Base-by-base conservation (phyloP, 2,888 invertebrate genomes). In the Petrophora chlorosata region DNA sequence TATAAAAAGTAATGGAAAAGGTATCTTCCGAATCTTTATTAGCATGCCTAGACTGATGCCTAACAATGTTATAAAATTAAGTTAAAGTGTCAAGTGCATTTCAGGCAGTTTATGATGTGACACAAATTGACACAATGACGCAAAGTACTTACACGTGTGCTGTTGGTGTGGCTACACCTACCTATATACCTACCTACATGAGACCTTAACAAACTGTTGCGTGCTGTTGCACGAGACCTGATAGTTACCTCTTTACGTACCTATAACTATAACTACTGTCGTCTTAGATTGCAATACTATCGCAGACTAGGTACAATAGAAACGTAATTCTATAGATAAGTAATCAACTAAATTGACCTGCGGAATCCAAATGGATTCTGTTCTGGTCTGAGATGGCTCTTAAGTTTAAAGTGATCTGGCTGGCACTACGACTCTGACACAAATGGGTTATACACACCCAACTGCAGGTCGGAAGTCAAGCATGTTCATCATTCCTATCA, bases 1-100 rank as follows among this genome's bases (percentile, higher is more conserved):
- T 36, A 42, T 42, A 48, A 48, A 47, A 48, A 29, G 2, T 42
- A 42, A 48, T 42, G 36, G 42, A 36, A 48, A 45, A 38, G 26
- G 36, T 38, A 42, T 19, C 10, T 26, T 4, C 19, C 12, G 26
- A 28, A 42, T 42, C 42, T 48, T 48, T 42, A 42, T 42, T 41
- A 42, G 42, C 36, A 42, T 48, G 19, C 42, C 48, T 48, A 42
- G 48, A 26, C 35, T 34, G 34, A 39, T 40, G 25, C 36, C 23
- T 16, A 40, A 23, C 35, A 26, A 32, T 32, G 32, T 48, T 35
- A 10, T n/a, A n/a, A n/a, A n/a, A 41, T 17, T 26, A 14, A 25
- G 5, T 25, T 25, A 25, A n/a, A n/a, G n/a, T n/a, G n/a, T n/a
- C n/a, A n/a, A n/a, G 3, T 25, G 25, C 29, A 25, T 47, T 47